These are phyloP conservation scores for Thaleichthys pacificus DNA, from an alignment of 2,797 vertebrate genomes.

Conservation along the genomic window DNA sequence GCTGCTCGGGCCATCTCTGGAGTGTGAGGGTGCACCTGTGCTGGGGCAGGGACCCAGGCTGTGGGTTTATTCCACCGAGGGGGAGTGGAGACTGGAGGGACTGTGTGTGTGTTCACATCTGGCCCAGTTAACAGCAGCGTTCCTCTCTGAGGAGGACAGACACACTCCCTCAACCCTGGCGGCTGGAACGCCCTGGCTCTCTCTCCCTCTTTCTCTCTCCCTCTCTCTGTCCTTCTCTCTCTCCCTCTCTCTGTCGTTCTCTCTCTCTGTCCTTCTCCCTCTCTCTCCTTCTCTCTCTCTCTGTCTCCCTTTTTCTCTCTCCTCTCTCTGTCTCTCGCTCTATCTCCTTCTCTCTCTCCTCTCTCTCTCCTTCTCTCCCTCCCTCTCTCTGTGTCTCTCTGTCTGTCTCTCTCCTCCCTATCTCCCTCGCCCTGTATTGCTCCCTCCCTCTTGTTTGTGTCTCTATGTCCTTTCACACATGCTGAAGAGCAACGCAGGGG, in stretches of 20 bases:
- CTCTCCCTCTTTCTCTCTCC: not conserved
- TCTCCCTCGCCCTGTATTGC: too few relatives aligned
- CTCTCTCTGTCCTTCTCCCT: too few relatives aligned
- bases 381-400: too few relatives aligned
- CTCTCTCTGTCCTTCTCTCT: too few relatives aligned
- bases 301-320: too few relatives aligned
- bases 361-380: too few relatives aligned
- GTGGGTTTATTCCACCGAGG: conserved; percentile 5
- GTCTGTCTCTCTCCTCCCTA: too few relatives aligned
- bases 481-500: conserved; percentile 36
- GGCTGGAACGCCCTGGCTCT: conserved; percentile 32
- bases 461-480: conserved; percentile 35
- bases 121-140: conserved; percentile 43
- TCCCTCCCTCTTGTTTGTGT: not conserved
- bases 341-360: too few relatives aligned
- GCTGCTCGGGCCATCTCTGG: conserved; percentile 62
- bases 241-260: too few relatives aligned
- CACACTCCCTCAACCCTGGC: conserved; percentile 22
- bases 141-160: conserved; percentile 29
- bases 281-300: too few relatives aligned
- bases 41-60: not conserved
- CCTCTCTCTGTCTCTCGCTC: too few relatives aligned
- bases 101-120: conserved; percentile 40
- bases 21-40: conserved; percentile 18
- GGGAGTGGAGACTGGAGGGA: not conserved